Conservation (phyloP, 2,888 invertebrate genomes). For the Lasioglossum figueresi region DNA sequence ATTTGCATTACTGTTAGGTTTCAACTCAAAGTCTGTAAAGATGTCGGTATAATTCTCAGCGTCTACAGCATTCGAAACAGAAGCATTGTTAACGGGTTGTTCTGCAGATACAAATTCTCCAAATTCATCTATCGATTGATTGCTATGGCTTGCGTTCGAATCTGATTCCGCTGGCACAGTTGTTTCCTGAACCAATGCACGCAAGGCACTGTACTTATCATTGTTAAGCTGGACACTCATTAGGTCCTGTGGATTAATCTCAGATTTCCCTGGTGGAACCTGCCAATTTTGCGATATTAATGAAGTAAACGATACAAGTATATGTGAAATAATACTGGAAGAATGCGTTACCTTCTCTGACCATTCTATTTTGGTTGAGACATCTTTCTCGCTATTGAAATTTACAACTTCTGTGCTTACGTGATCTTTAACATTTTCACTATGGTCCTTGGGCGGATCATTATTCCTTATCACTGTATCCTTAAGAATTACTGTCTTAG, state of each 20-base stretch:
- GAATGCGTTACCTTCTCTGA: slow-evolving; percentile 52
- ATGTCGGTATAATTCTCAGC: slow-evolving; percentile 71
- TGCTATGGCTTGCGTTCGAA: slow-evolving; percentile 55
- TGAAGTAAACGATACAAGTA: not conserved
- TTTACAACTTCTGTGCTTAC: slow-evolving; percentile 41
- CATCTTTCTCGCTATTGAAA: slow-evolving; percentile 44
- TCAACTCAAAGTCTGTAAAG: slow-evolving; percentile 77
- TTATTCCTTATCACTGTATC: slow-evolving; percentile 81
- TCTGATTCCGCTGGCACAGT: slow-evolving; percentile 49
- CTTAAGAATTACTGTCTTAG: slow-evolving; percentile 81
- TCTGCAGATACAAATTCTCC: slow-evolving; percentile 84
- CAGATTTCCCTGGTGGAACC: slow-evolving; percentile 55
- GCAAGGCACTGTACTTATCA: slow-evolving; percentile 84
- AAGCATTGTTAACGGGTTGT: slow-evolving; percentile 63
- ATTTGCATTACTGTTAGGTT: slow-evolving; percentile 63
- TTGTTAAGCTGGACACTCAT: slow-evolving; percentile 81
- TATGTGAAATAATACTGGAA: not conserved
- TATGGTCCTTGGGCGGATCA: slow-evolving; percentile 69
- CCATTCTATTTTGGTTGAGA: slow-evolving; percentile 51
- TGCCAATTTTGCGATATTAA: slow-evolving; percentile 43
- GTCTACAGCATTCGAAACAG: slow-evolving; percentile 52
- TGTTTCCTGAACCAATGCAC: slow-evolving; percentile 80
- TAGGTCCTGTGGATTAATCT: slow-evolving; percentile 74
- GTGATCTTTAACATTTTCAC: slow-evolving; percentile 46
- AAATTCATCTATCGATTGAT: slow-evolving; percentile 82